Conservation (phyloP, 1,140 invertebrate species). For the Hypothenemus hampei region DNA sequence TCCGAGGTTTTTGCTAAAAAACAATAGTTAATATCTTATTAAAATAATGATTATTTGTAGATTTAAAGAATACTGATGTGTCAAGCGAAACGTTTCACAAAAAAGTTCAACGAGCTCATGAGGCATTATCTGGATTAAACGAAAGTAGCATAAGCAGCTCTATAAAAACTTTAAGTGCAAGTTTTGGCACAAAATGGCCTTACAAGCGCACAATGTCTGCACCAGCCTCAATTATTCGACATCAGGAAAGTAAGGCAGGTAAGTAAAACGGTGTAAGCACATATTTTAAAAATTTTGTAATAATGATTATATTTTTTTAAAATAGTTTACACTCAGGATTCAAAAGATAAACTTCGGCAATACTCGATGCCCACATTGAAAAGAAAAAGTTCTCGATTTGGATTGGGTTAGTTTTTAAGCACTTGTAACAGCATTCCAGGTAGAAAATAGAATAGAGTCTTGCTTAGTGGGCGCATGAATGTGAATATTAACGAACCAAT, state of each 20-base stretch:
- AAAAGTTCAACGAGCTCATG: slow-evolving; percentile 84
- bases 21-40: background rate
- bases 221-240: slow-evolving; percentile 73
- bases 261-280: slow-evolving; percentile 22
- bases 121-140: slow-evolving; percentile 70
- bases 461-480: slow-evolving; percentile 43
- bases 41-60: too few species aligned
- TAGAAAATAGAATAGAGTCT: slow-evolving; percentile 52
- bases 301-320: background rate
- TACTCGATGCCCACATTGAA: slow-evolving; percentile 85
- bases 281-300: too few species aligned
- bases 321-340: slow-evolving; percentile 50
- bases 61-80: slow-evolving; percentile 83
- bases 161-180: slow-evolving; percentile 80
- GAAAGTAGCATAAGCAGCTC: slow-evolving; percentile 55
- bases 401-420: slow-evolving; percentile 78
- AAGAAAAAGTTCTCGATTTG: slow-evolving; percentile 86
- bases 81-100: slow-evolving; percentile 83
- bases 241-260: slow-evolving; percentile 71
- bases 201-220: slow-evolving; percentile 92
- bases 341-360: slow-evolving; percentile 83
- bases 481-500: slow-evolving; percentile 24
- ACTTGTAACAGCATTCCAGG: slow-evolving; percentile 61
- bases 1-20: slow-evolving; percentile 61
- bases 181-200: slow-evolving; percentile 89